Base-by-base conservation (phyloP, 1,140 invertebrate species). In the Nasonia vitripennis region DNA sequence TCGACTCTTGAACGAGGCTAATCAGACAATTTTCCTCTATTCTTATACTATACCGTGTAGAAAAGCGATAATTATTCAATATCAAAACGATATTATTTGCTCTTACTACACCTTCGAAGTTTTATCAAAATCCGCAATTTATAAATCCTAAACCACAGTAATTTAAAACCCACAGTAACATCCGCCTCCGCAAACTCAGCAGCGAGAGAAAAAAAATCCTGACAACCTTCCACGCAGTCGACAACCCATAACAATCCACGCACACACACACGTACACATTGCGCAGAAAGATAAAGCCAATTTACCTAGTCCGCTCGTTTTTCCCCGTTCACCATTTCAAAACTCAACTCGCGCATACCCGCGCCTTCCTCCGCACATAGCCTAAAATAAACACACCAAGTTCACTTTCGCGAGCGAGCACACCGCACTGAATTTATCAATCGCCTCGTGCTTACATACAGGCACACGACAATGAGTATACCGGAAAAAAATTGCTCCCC, bases 361-460 rank as follows among this genome's bases (percentile, higher is more conserved):
- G 67, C 20, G n/a, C 17, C 67, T 62, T 68, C 62, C 62, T n/a
- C 45, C 20, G 2, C 71, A 82, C n/a, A 82, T 34, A 37, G 48
- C 81, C 71, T 70, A 70, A 81, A 81, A 81, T 81, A 81, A 81
- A 71, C 80, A 20, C 67, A 71, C 41, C 68, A 55, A 81, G 68
- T 81, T 81, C 80, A 82, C 81, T 82, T 74, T 74, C 81, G 27
- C 81, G 31, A 11, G 27, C 7, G 45, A 62, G 20, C 55, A 62
- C 55, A 20, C 55, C 55, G 20, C 20, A 62, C 55, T 62, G 55
- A 62, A 20, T 62, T 62, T n/a, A 62, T 62, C 55, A 62, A 62
- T 62, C 55, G 55, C 55, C 20, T n/a, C 55, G 48, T 51, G 48
- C 14, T 14, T 51, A 51, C 11, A 5, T 48, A 17, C 2, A 17